These are phyloP conservation scores for Riptortus pedestris DNA, from an alignment of 1,140 invertebrate genomes.

Conservation along the genomic window DNA sequence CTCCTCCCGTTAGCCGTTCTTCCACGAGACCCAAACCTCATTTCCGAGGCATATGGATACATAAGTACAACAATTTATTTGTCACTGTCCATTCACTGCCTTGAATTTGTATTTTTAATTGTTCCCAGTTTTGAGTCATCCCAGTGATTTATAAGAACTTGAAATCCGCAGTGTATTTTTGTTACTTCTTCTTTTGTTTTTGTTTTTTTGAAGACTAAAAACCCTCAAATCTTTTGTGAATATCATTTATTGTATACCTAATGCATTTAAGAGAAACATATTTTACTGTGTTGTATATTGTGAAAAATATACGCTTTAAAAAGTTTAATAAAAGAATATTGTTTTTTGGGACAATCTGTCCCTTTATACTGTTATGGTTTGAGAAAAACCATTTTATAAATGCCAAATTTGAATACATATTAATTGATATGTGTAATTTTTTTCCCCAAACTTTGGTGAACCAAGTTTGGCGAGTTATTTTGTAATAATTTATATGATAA, in stretches of 20 bases:
- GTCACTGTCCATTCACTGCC: constrained; percentile 17
- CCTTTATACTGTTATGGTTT: constrained; percentile 2
- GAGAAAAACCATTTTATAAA: background rate
- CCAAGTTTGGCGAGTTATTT: background rate
- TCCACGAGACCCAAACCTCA: constrained; percentile 10
- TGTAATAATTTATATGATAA: constrained; percentile 18
- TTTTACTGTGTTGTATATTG: constrained; percentile 14
- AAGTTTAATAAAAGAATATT: background rate
- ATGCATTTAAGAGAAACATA: background rate
- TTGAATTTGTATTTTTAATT: constrained; percentile 8
- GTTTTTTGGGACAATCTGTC: background rate
- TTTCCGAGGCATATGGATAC: constrained; percentile 1
- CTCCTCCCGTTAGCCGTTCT: constrained; percentile 7
- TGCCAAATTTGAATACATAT: constrained; percentile 13
- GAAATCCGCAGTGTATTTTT: background rate
- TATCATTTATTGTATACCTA: constrained; percentile 13
- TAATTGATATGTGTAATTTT: background rate
- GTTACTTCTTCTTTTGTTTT: constrained; percentile 9
- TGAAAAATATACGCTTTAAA: constrained; percentile 3
- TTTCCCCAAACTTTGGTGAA: background rate
- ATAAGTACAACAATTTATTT: constrained; percentile 9
- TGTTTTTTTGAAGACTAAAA: background rate
- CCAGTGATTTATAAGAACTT: constrained; percentile 18
- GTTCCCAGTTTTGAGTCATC: constrained; percentile 1
- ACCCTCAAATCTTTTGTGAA: background rate